Conservation (phyloP, 2,888 invertebrate species). For the Drosophila meridiana region DNA sequence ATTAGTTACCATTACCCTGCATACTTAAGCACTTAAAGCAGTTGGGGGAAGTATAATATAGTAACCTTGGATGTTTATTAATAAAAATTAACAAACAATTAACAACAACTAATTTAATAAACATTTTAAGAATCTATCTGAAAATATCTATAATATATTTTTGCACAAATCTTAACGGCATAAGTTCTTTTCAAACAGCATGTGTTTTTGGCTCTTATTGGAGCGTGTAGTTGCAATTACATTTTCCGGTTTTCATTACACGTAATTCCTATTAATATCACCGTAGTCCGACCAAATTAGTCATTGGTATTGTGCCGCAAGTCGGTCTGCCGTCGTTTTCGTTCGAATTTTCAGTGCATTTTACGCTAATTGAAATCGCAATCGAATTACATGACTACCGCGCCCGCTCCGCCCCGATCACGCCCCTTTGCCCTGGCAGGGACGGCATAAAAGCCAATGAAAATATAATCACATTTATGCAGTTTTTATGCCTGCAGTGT, state of each 20-base stretch:
- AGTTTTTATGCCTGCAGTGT: slow-evolving; percentile 81
- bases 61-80: not conserved
- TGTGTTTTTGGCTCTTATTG: not conserved
- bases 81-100: not conserved
- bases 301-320: slow-evolving; percentile 15
- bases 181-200: not conserved
- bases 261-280: slow-evolving; percentile 23
- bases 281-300: slow-evolving; percentile 23
- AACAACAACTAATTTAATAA: not conserved
- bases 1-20: slow-evolving; percentile 54
- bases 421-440: slow-evolving; percentile 4
- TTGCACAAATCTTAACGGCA: not conserved
- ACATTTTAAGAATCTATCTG: not conserved
- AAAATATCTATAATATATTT: not conserved
- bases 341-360: slow-evolving; percentile 59
- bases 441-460: slow-evolving; percentile 67
- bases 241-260: slow-evolving; percentile 14
- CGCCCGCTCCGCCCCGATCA: slow-evolving; percentile 14
- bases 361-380: slow-evolving; percentile 81
- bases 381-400: slow-evolving; percentile 73
- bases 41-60: not conserved
- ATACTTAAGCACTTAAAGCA: slow-evolving; percentile 5
- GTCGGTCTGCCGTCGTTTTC: slow-evolving; percentile 19
- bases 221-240: slow-evolving; percentile 7
- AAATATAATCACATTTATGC: slow-evolving; percentile 81